phyloP scores from a whole-genome alignment of 2,797 vertebrate genomes.

The Simalia tracyae region DNA sequence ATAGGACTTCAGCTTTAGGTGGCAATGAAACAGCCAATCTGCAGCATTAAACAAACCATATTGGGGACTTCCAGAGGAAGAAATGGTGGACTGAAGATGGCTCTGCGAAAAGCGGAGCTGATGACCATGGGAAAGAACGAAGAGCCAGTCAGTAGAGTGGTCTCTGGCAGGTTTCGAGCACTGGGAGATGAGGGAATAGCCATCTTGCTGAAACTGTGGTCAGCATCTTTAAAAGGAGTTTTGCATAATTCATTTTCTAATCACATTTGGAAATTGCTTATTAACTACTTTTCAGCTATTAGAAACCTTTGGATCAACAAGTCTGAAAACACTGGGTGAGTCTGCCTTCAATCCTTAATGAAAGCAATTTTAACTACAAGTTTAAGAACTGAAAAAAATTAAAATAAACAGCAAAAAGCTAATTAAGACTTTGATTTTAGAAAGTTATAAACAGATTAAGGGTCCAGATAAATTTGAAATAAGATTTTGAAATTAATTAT shows the following conservation, averaged over 20 bases:
- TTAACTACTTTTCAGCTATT: no score
- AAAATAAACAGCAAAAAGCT: neutral
- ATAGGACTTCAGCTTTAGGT: neutral
- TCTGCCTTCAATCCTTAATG: neutral
- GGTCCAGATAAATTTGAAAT: neutral
- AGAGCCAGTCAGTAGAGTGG: no score
- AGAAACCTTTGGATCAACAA: no score
- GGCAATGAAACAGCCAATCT: neutral
- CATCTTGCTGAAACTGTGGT: no score
- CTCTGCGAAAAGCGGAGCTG: no score
- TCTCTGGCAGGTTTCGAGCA: no score
- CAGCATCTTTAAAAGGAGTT: no score
- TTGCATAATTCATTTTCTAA: no score
- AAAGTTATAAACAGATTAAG: no score
- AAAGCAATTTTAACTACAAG: neutral
- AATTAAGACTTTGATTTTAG: neutral
- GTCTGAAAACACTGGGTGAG: neutral
- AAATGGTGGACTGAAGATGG: neutral
- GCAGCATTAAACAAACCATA: neutral
- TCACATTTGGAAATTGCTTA: no score
- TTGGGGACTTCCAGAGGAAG: neutral
- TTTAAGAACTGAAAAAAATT: neutral
- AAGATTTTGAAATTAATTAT: neutral
- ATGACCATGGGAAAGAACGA: no score
- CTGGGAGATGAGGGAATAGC: no score